Base-by-base conservation (phyloP, 2,797 vertebrate species). In the Pteropus rufus region DNA sequence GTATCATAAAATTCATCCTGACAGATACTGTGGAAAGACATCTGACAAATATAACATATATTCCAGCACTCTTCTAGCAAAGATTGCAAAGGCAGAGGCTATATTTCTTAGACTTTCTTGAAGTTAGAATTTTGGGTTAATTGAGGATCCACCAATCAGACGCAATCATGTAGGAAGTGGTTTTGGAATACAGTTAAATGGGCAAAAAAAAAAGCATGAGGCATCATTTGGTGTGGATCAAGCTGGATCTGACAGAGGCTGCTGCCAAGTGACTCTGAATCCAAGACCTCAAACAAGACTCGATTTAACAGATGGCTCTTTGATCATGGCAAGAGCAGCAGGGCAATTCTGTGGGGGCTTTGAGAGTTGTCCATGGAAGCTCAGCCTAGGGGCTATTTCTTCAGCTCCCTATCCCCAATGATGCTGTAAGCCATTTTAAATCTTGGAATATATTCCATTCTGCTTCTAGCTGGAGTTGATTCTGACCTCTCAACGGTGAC, bases 61-160 rank as follows among this genome's bases (percentile, higher is more conserved):
- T 49, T 44, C 64, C 60, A 93, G 69, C n/a, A 88, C 0, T 4
- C 52, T 95, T 80, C 76, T 84, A 83, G 36, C 54, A 79, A 31
- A 97, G 52, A 46, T 77, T 46, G 8, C 81, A 93, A 81, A 89
- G 24, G 67, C 79, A 79, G 92, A 93, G 73, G 34, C 23, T 79
- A 0, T 72, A 41, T 70, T 79, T 96, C 58, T 95, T 89, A 96
- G 93, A 90, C 79, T 56, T 76, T 90, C 76, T 95, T 95, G 67
- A 85, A 97, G 81, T 94, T 96, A 89, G 64, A 23, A 58, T 72
- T 94, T 49, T 77, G n/a, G 52, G 23, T 49, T 84, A 39, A 88
- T 16, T 21, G 26, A 76, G 24, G 26, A 70, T 56, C 24, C 26
- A 46, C 36, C 70, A 62, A 9, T 94, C 54, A 58, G 65, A 44